These are phyloP conservation scores for Tribolium castaneum DNA, from an alignment of 1,140 invertebrate genomes.

Conservation along the genomic window DNA sequence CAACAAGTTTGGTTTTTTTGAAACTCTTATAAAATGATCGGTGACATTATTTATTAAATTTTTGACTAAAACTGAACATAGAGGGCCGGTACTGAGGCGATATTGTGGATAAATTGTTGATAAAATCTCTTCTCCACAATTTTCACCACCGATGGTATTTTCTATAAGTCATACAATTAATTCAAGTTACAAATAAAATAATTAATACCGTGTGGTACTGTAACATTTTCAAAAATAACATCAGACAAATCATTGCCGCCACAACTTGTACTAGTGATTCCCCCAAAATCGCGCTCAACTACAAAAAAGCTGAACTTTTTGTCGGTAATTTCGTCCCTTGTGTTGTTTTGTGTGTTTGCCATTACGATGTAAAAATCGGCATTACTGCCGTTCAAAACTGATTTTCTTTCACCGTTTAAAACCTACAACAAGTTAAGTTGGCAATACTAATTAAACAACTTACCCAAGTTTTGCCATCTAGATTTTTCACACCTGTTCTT, in stretches of 20 bases:
- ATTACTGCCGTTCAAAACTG: conserved; percentile 64
- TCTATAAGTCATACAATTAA: conserved; percentile 24
- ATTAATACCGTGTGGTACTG: conserved; percentile 61
- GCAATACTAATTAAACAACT: background rate
- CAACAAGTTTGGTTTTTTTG: conserved; percentile 68
- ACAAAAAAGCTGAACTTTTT: conserved; percentile 71
- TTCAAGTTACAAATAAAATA: conserved; percentile 17
- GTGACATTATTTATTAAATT: conserved; percentile 66
- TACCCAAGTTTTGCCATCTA: conserved; percentile 62
- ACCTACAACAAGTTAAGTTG: conserved; percentile 45
- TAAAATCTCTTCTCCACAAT: conserved; percentile 55
- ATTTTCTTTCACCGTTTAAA: conserved; percentile 67
- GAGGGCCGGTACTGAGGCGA: conserved; percentile 60
- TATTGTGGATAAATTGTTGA: conserved; percentile 57
- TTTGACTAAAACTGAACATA: conserved; percentile 63
- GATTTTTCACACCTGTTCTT: conserved; percentile 57
- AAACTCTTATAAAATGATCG: conserved; percentile 72
- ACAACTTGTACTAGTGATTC: conserved; percentile 67
- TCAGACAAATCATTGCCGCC: conserved; percentile 47
- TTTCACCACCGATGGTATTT: conserved; percentile 44
- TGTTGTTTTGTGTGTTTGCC: conserved; percentile 53
- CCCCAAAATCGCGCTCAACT: conserved; percentile 77
- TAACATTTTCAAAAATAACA: conserved; percentile 66
- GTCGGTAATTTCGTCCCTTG: conserved; percentile 65
- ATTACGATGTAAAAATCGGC: conserved; percentile 69